These are phyloP conservation scores for Gobio occitaniae DNA, from an alignment of 2,797 vertebrate species.

Conservation along the genomic window DNA sequence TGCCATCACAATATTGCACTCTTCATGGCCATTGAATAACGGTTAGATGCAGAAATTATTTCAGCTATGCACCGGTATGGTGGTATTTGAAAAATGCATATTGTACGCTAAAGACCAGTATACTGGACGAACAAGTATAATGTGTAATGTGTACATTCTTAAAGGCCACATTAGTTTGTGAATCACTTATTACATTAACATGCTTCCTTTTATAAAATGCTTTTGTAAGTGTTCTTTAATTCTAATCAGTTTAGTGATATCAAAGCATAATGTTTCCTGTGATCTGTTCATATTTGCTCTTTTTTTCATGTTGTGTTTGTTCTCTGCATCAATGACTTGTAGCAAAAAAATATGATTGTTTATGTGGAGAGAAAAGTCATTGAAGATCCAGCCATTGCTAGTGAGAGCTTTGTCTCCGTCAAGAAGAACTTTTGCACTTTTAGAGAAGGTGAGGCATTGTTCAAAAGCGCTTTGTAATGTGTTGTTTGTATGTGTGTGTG, in stretches of 20 bases:
- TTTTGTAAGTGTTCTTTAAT: not conserved
- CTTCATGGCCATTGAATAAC: not conserved
- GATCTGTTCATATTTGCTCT: not conserved
- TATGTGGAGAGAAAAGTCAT: constrained; percentile 97
- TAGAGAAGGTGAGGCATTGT: constrained; percentile 84
- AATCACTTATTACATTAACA: not conserved
- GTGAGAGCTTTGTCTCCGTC: constrained; percentile 87
- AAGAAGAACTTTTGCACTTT: constrained; percentile 97
- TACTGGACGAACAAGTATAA: not conserved
- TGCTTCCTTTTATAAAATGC: not conserved
- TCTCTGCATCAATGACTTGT: not conserved
- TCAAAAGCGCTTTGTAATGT: too few species aligned
- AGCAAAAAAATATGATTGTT: constrained; percentile 93
- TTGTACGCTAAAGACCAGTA: not conserved
- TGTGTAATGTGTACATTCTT: not conserved
- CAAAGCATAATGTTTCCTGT: not conserved
- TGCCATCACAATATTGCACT: not conserved
- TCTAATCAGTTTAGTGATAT: not conserved
- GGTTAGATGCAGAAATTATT: not conserved
- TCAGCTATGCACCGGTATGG: not conserved
- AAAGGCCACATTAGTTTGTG: not conserved
- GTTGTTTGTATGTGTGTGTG: not conserved
- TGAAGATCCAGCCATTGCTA: constrained; percentile 90
- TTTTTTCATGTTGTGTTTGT: not conserved
- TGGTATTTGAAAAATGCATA: not conserved